Percentiles rank a stretch among this genome's conserved stretches.
Evolutionary conservation across 92 coral and sea anemone genomes (phyloP).

Genomic region (Epizoanthus rinbou): DNA sequence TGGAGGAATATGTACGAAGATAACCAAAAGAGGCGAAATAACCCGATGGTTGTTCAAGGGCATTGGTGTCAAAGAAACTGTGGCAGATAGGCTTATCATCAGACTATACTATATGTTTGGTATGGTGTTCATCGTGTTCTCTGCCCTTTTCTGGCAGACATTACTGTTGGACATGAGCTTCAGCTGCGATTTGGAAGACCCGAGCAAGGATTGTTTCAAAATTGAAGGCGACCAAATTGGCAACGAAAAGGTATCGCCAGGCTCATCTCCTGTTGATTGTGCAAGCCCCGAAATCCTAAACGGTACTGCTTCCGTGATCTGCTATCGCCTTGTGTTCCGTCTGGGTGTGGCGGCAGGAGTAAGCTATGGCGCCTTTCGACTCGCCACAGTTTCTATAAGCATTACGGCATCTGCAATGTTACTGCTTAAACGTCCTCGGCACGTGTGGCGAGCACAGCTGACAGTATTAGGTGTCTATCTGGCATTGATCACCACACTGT

Average conservation of each 20-base stretch:
- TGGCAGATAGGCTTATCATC: background rate
- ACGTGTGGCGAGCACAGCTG: background rate
- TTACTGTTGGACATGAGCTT: background rate
- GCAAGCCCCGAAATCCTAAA: background rate
- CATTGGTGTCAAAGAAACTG: background rate
- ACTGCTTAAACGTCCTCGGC: background rate
- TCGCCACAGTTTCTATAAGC: background rate
- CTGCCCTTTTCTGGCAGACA: conserved; percentile 4
- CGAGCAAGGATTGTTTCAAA: background rate
- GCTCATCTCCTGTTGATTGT: background rate
- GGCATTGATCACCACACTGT: background rate
- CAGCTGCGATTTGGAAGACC: background rate
- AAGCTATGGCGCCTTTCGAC: background rate
- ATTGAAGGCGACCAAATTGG: background rate
- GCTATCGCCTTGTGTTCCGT: background rate
- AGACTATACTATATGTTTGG: background rate
- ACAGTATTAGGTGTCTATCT: background rate
- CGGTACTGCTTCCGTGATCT: background rate
- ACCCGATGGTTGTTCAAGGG: background rate
- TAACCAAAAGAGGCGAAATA: background rate
- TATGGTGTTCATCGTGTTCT: background rate
- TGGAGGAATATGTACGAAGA: background rate
- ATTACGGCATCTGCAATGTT: conserved; percentile 8
- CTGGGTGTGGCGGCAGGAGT: background rate
- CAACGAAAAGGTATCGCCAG: background rate